These are phyloP conservation scores for Perithous albicinctus DNA, from an alignment of 2,888 invertebrate species.

Conservation along the genomic window DNA sequence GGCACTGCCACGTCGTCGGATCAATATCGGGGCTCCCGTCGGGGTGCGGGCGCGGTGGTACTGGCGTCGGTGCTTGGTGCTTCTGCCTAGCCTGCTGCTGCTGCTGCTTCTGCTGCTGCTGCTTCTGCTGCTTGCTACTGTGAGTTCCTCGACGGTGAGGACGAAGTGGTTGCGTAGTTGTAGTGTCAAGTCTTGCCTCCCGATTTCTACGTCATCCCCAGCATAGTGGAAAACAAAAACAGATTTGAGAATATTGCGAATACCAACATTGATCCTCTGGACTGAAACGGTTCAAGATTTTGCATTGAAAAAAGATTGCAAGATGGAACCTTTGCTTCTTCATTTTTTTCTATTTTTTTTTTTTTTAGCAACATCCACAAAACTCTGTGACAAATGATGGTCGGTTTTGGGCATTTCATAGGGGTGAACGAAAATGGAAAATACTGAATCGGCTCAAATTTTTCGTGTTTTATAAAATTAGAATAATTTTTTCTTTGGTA, in stretches of 20 bases:
- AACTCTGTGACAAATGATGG: too few relatives aligned
- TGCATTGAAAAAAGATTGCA: background rate
- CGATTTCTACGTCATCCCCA: slow-evolving; percentile 40
- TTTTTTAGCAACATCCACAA: too few relatives aligned
- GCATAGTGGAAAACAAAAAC: background rate
- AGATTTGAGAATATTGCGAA: background rate
- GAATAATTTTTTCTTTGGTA: too few relatives aligned
- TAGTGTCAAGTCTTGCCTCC: slow-evolving; percentile 14
- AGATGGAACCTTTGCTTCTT: too few relatives aligned
- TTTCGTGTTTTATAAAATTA: too few relatives aligned
- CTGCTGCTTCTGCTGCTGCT: slow-evolving; percentile 53
- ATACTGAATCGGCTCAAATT: too few relatives aligned
- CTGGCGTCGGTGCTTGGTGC: slow-evolving; percentile 55
- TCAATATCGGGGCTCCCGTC: slow-evolving; percentile 79
- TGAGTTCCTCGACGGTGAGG: slow-evolving; percentile 23
- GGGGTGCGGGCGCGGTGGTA: slow-evolving; percentile 64
- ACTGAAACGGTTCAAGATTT: background rate
- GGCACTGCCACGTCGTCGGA: slow-evolving; percentile 78
- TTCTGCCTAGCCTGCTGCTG: slow-evolving; percentile 62
- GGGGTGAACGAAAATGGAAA: too few relatives aligned
- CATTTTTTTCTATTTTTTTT: too few relatives aligned
- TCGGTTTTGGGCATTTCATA: too few relatives aligned
- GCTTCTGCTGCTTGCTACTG: slow-evolving; percentile 50
- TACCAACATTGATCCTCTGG: background rate
- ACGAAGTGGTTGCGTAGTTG: slow-evolving; percentile 35